These are phyloP conservation scores for Oedothorax gibbosus DNA, from an alignment of 1,140 invertebrate genomes.

Conservation along the genomic window DNA sequence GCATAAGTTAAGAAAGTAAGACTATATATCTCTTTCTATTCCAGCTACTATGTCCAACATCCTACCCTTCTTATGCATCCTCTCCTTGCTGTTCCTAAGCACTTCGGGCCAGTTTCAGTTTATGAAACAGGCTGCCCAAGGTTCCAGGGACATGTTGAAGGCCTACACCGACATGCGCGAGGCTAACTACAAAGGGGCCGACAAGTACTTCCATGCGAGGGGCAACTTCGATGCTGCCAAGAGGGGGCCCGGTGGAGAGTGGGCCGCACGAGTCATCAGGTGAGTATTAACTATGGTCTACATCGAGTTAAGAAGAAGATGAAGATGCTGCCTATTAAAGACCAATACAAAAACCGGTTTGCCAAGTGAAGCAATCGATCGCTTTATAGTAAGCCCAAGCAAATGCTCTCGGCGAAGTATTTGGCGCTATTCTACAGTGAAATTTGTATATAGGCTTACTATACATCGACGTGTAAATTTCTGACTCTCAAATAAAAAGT, in stretches of 20 bases:
- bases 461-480: too few relatives aligned
- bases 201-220: conserved; percentile 51
- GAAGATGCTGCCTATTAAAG: too few relatives aligned
- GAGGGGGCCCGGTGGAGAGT: conserved; percentile 48
- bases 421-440: too few relatives aligned
- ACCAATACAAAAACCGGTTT: too few relatives aligned
- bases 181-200: conserved; percentile 45
- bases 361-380: too few relatives aligned
- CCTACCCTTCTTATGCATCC: background rate
- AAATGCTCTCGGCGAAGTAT: too few relatives aligned
- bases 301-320: too few relatives aligned
- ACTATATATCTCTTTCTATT: background rate
- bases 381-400: too few relatives aligned
- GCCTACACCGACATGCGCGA: conserved; percentile 47
- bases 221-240: conserved; percentile 45
- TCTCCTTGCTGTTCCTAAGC: background rate
- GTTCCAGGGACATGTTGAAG: conserved; percentile 30
- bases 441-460: too few relatives aligned
- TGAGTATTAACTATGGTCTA: background rate
- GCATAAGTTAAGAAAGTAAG: too few relatives aligned
- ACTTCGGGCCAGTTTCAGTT: conserved; percentile 5
- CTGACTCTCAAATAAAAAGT: too few relatives aligned
- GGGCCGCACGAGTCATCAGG: conserved; percentile 46
- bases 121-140: conserved; percentile 32
- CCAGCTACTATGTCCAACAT: background rate